Conservation (phyloP, 2,888 invertebrate species). For the Steromphala cineraria region DNA sequence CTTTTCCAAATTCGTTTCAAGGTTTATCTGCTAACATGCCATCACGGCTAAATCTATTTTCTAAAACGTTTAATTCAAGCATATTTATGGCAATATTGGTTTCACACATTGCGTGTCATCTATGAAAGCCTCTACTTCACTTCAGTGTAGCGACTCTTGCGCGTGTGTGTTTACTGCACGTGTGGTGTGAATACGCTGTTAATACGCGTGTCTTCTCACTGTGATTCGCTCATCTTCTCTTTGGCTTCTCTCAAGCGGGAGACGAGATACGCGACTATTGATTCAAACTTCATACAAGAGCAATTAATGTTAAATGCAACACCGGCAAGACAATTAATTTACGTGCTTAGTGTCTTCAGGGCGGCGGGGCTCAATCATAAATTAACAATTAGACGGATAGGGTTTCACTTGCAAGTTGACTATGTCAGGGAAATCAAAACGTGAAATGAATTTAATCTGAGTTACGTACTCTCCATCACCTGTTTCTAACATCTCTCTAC, state of each 20-base stretch:
- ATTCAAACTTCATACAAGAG: conserved; percentile 1
- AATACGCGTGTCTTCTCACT: background rate
- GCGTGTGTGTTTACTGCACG: too few species aligned
- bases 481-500: background rate
- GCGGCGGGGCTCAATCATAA: background rate
- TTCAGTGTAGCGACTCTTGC: too few species aligned
- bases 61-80: too few species aligned
- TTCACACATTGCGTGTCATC: too few species aligned
- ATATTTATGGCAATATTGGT: too few species aligned
- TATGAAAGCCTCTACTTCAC: too few species aligned
- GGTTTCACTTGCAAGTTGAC: background rate
- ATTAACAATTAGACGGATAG: conserved; percentile 3
- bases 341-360: background rate
- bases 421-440: conserved; percentile 7
- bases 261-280: background rate
- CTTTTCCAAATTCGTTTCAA: too few species aligned
- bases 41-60: too few species aligned
- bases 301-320: conserved; percentile 10
- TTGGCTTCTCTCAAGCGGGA: background rate
- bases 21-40: too few species aligned
- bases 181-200: too few species aligned
- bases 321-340: conserved; percentile 7
- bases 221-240: background rate
- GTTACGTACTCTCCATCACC: background rate
- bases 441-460: conserved; percentile 7